phyloP scores from a whole-genome alignment of 2,113 vertebrate species.

The Phalacrocorax pelagicus region DNA sequence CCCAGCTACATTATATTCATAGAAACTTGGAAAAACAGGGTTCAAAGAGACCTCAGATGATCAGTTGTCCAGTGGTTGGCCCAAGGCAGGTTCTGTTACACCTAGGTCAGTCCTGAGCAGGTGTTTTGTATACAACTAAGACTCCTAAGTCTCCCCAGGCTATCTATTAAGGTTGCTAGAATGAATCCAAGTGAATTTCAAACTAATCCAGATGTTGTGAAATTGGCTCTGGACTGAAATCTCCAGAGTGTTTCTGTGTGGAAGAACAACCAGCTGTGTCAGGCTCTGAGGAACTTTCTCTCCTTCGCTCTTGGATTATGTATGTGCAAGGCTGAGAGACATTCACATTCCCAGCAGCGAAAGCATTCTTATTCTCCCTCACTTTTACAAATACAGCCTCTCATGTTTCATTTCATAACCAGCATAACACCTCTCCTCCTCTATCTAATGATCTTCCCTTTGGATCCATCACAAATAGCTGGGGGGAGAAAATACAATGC shows the following conservation, averaged over 20 bases:
- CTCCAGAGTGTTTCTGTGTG: not conserved
- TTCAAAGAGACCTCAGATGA: not conserved
- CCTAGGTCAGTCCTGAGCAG: not conserved
- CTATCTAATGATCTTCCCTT: not conserved
- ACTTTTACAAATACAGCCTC: not conserved
- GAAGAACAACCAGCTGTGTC: not conserved
- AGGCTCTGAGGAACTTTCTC: not conserved
- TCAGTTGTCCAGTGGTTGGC: not conserved
- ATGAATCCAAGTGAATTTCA: not conserved
- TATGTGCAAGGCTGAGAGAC: not conserved
- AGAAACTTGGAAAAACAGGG: not conserved
- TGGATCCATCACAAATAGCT: not conserved
- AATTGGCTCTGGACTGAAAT: not conserved
- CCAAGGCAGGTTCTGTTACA: not conserved
- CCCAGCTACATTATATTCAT: not conserved
- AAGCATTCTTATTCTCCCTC: not conserved
- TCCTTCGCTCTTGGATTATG: not conserved
- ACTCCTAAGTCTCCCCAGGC: not conserved
- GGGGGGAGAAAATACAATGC: not conserved
- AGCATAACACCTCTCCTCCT: not conserved
- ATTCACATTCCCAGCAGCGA: not conserved
- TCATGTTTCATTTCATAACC: not conserved
- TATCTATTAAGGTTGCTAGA: not conserved
- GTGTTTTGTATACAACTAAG: not conserved
- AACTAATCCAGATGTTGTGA: not conserved